Evolutionary conservation across 2,888 invertebrate genomes (phyloP).

Genomic region (Apomyelois bistriatella): DNA sequence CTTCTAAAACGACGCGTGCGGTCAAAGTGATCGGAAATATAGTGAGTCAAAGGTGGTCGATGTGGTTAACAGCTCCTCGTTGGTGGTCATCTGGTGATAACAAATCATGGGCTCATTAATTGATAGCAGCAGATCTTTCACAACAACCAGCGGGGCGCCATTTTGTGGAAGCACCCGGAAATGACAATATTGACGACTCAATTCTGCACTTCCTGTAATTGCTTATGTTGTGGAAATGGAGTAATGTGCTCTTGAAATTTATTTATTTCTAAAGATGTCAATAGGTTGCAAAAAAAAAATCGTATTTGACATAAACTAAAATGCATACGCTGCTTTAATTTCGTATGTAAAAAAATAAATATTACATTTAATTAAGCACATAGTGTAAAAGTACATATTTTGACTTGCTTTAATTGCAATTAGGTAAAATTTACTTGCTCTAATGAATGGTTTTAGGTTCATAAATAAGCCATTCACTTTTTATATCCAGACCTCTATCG

Average conservation of each 20-base stretch:
- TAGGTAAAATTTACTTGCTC: too few relatives aligned
- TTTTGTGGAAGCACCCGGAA: slow-evolving; percentile 54
- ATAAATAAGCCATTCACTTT: too few relatives aligned
- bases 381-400: too few relatives aligned
- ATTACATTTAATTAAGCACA: too few relatives aligned
- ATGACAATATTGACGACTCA: slow-evolving; percentile 60
- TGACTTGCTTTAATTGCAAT: too few relatives aligned
- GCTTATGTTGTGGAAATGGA: not conserved
- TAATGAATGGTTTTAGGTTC: too few relatives aligned
- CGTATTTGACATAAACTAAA: too few relatives aligned
- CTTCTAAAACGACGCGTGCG: slow-evolving; percentile 30
- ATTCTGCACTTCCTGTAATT: slow-evolving; percentile 53
- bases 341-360: too few relatives aligned
- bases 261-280: not conserved
- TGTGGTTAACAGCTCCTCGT: slow-evolving; percentile 21
- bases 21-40: slow-evolving; percentile 11
- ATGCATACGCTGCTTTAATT: too few relatives aligned
- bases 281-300: too few relatives aligned
- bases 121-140: slow-evolving; percentile 66
- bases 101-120: slow-evolving; percentile 59
- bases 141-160: slow-evolving; percentile 69
- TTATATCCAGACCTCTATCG: too few relatives aligned
- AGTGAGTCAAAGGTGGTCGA: not conserved
- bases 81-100: slow-evolving; percentile 42
- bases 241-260: not conserved